These are phyloP conservation scores for Potorous gilbertii DNA, from an alignment of 2,797 vertebrate genomes.

Conservation along the genomic window DNA sequence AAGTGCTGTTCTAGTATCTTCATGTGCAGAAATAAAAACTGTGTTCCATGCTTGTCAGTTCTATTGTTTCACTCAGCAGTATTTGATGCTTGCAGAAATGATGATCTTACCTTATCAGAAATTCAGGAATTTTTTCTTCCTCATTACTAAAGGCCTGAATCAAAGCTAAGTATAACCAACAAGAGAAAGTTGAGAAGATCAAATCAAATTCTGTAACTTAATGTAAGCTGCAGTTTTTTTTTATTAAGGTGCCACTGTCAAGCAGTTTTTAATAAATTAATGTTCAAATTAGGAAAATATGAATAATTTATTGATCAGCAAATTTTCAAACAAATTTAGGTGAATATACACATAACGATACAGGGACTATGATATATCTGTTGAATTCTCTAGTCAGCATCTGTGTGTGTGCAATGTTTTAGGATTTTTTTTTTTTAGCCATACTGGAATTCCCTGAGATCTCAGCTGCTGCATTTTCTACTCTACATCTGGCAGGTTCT, in stretches of 20 bases:
- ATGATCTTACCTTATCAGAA: constrained; percentile 25
- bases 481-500: constrained; percentile 62
- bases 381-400: constrained; percentile 59
- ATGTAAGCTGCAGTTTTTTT: constrained; percentile 48
- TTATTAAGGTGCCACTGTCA: constrained; percentile 48
- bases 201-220: constrained; percentile 57
- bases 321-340: constrained; percentile 69
- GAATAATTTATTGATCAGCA: constrained; percentile 66
- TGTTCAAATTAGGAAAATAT: constrained; percentile 67
- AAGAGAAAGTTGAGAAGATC: constrained; percentile 53
- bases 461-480: constrained; percentile 71
- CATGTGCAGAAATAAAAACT: background rate
- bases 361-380: constrained; percentile 31
- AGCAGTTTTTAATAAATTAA: constrained; percentile 62
- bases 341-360: constrained; percentile 45
- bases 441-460: constrained; percentile 65
- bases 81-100: constrained; percentile 20
- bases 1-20: constrained; percentile 29
- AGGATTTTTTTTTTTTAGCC: constrained; percentile 47
- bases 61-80: constrained; percentile 37
- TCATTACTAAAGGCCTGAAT: constrained; percentile 51
- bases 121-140: constrained; percentile 57
- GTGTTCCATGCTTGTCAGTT: constrained; percentile 38
- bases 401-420: constrained; percentile 55
- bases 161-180: constrained; percentile 56